Base-by-base conservation (phyloP, 2,888 invertebrate genomes). In the Sesia bembeciformis region DNA sequence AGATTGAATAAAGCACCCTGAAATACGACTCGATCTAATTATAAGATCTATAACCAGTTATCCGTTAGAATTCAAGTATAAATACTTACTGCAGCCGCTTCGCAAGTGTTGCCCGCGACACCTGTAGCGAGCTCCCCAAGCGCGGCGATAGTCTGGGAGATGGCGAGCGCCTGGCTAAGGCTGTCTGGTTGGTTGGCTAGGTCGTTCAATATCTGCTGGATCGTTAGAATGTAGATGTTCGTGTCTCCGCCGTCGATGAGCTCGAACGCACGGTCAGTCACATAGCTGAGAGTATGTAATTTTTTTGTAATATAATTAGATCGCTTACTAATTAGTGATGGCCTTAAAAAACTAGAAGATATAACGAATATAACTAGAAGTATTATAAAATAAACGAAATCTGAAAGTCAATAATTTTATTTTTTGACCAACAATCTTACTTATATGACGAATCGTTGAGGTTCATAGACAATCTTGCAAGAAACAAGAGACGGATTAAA, bases 101-200 rank as follows among this genome's bases (percentile, higher is more conserved):
- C 65, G 55, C 87, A 87, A 42, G 80, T 57, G 56, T 84, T 77
- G 40, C 87, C 86, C 38, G 83, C 69, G 40, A 62, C 51, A 0
- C 85, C 83, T 39, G 65, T 62, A 4, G 71, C 64, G 3, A 74
- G 60, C 5, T 74, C 64, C 3, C 73, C 70, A 3, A 81, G 62
- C 4, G 65, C 3, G 1, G 66, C 73, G 23, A 84, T 49, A 52
- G 68, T 55, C 52, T 76, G 71, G 4, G 66, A 58, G 38, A 75
- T 56, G 3, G 78, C 75, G 3, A 66, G 50, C 1, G 76, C 71
- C 50, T 81, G 76, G 56, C 68, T 69, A 3, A 4, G 3, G 1
- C 52, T 3, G 57, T 74, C 67, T 0, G 41, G 4, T 5, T 57
- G 58, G 59, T 68, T 62, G 43, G 74, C 74, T 7, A 81, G 5